Percentiles rank a stretch among this genome's conserved stretches.
phyloP scores from a whole-genome alignment of 1,140 invertebrate species.

The Leptestheria dahalacensis region DNA sequence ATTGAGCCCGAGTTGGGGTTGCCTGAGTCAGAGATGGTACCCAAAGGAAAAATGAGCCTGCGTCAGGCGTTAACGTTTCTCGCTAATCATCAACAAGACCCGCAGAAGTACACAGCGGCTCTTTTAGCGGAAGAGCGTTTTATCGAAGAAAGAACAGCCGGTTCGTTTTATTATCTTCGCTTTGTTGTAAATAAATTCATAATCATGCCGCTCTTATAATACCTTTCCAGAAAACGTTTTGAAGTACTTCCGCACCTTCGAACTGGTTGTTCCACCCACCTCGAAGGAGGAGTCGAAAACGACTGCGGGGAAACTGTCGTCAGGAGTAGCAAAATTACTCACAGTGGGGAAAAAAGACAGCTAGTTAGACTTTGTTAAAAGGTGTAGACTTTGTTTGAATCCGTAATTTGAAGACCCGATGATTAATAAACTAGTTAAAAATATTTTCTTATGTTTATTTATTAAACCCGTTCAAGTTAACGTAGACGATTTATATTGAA shows the following conservation, averaged over 20 bases:
- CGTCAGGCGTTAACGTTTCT: constrained; percentile 38
- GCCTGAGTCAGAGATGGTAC: constrained; percentile 24
- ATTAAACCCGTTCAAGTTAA: too few relatives aligned
- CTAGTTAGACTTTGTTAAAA: too few relatives aligned
- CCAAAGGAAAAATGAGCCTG: constrained; percentile 29
- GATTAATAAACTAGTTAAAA: too few relatives aligned
- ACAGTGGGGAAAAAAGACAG: neutral
- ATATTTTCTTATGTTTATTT: too few relatives aligned
- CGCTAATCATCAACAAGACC: constrained; percentile 39
- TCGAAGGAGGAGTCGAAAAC: neutral
- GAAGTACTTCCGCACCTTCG: constrained; percentile 35
- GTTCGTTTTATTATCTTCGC: constrained; percentile 24
- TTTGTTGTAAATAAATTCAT: constrained; percentile 7
- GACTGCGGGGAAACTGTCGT: neutral
- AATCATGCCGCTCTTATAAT: neutral
- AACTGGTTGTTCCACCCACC: constrained; percentile 31
- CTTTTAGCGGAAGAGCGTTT: constrained; percentile 49
- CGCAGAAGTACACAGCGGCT: constrained; percentile 34
- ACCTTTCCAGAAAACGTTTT: constrained; percentile 34
- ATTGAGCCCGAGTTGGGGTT: constrained; percentile 28
- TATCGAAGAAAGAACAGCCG: constrained; percentile 39
- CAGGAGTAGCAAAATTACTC: neutral
- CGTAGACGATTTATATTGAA: too few relatives aligned
- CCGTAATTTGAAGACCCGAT: too few relatives aligned
- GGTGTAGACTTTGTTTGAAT: too few relatives aligned